Percentiles rank a stretch among this genome's conserved stretches.
These are phyloP conservation scores for Drosophila navojoa DNA, from an alignment of 1,140 invertebrate species.

Conservation along the genomic window DNA sequence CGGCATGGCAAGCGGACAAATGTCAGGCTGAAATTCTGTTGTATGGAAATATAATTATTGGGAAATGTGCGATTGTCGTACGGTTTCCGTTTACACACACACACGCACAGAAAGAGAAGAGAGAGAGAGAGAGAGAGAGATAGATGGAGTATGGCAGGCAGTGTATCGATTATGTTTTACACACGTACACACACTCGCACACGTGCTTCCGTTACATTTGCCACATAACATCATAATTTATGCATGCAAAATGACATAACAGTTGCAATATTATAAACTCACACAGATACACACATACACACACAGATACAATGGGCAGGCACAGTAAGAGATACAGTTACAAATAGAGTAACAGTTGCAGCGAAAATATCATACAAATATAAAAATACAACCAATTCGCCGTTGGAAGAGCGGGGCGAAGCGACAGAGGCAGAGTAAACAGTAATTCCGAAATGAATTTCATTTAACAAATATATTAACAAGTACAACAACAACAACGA, in stretches of 20 bases:
- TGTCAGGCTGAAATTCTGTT: slow-evolving; percentile 78
- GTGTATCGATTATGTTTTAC: slow-evolving; percentile 45
- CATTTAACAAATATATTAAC: slow-evolving; percentile 83
- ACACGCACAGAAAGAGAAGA: slow-evolving; percentile 1
- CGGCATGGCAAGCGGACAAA: slow-evolving; percentile 71
- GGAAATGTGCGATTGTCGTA: slow-evolving; percentile 82
- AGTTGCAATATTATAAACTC: slow-evolving; percentile 45
- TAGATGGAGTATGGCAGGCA: neutral
- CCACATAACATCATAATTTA: slow-evolving; percentile 56
- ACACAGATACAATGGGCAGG: neutral
- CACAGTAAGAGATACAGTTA: neutral
- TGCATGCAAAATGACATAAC: slow-evolving; percentile 54
- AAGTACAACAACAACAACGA: slow-evolving; percentile 56
- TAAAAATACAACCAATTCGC: neutral
- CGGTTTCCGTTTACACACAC: slow-evolving; percentile 74
- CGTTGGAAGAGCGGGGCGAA: neutral
- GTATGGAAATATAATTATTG: slow-evolving; percentile 83
- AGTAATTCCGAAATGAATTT: slow-evolving; percentile 82
- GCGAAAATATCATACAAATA: neutral
- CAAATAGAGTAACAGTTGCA: neutral
- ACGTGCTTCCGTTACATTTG: slow-evolving; percentile 39
- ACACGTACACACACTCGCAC: slow-evolving; percentile 1
- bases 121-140: neutral
- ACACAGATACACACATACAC: neutral
- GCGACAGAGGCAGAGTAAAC: slow-evolving; percentile 55